Percentiles rank a stretch among this genome's conserved stretches.
Evolutionary conservation across 2,113 vertebrate species (phyloP).

Genomic region (Ceuthmochares aereus): DNA sequence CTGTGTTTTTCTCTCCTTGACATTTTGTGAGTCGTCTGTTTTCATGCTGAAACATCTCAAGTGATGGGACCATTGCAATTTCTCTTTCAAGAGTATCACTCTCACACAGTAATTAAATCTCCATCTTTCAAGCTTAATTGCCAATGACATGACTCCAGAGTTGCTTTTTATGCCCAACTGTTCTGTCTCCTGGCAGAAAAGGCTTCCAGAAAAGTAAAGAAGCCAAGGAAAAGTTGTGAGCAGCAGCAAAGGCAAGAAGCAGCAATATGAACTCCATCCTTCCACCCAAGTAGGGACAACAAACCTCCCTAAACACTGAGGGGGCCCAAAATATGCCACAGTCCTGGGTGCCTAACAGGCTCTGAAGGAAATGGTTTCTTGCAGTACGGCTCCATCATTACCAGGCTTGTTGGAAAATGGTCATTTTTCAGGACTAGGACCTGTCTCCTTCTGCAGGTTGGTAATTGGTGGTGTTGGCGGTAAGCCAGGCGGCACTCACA

Average conservation of each 20-base stretch:
- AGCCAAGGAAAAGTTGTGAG: not conserved
- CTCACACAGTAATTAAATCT: slow-evolving; percentile 40
- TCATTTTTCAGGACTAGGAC: not conserved
- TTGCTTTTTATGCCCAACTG: not conserved
- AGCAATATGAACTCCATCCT: not conserved
- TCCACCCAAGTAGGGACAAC: not conserved
- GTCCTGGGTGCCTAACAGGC: not conserved
- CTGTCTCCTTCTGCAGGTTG: slow-evolving; percentile 46
- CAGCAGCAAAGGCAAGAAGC: not conserved
- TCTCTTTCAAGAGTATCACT: slow-evolving; percentile 42
- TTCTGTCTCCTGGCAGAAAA: slow-evolving; percentile 6
- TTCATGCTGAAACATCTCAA: not conserved
- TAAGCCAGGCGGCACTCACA: not conserved
- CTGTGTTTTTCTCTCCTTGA: not conserved
- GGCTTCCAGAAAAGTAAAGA: not conserved
- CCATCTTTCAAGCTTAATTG: slow-evolving; percentile 2
- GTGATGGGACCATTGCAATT: not conserved
- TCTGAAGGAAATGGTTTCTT: not conserved
- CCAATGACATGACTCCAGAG: not conserved
- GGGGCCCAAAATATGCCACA: rapidly evolving
- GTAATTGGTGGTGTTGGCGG: slow-evolving; percentile 59
- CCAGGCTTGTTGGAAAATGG: not conserved
- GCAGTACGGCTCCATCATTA: not conserved
- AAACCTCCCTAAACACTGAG: not conserved
- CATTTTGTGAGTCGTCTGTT: not conserved